Conservation (phyloP, 2,797 vertebrate species). For the Ciconia nigra region DNA sequence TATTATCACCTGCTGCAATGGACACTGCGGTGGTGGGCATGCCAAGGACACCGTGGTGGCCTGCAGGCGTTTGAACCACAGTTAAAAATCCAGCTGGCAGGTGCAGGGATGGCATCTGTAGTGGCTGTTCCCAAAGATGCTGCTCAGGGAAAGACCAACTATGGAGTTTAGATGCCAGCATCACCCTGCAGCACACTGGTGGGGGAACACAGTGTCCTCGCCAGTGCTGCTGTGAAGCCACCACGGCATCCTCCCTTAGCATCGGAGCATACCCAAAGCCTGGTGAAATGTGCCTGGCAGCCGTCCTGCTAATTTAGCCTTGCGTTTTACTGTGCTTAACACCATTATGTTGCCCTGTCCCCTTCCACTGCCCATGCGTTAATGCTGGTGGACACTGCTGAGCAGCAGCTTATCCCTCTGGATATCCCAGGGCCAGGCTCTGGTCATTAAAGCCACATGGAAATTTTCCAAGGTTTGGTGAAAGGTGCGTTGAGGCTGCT, state of each 20-base stretch:
- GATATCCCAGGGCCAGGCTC: background rate
- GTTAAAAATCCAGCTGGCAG: background rate
- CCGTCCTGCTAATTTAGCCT: background rate
- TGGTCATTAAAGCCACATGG: background rate
- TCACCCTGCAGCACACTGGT: background rate
- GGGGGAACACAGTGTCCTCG: background rate
- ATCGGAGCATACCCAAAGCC: background rate
- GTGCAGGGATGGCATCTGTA: background rate
- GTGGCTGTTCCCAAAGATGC: background rate
- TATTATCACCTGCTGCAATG: background rate
- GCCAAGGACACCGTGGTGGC: background rate
- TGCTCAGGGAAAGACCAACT: background rate
- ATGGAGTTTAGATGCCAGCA: rapidly evolving
- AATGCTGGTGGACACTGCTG: background rate
- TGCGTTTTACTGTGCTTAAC: rapidly evolving
- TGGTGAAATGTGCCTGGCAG: background rate
- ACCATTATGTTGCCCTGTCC: background rate
- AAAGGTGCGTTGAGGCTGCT: background rate
- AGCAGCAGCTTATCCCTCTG: background rate
- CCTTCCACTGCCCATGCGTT: rapidly evolving
- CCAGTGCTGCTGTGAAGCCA: background rate
- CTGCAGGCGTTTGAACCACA: background rate
- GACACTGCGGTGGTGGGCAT: background rate
- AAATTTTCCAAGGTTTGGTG: background rate
- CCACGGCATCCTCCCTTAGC: background rate